Evolutionary conservation across 1,140 invertebrate genomes (phyloP), one percentile per base, ranked within the genome.

Genomic region (Coenobita brevimanus): DNA sequence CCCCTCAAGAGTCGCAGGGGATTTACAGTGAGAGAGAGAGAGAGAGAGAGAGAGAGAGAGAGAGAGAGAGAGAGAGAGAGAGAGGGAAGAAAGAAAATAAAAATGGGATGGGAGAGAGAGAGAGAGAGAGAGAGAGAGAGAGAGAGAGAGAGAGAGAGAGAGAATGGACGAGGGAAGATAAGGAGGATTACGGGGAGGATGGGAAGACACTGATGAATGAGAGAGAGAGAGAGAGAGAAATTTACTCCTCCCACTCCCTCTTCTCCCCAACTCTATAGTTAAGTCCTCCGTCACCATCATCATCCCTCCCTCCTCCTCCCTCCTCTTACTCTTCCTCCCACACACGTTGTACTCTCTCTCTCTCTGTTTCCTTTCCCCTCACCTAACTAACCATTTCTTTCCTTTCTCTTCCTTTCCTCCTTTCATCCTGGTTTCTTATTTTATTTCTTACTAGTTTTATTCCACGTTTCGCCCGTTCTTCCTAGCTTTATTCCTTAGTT

Each of bases 111-210:
- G 21, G 41, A 76, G 73, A 76, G 73, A 30, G 33, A 30, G 41
- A 76, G 73, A 46, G 41, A 76, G 73, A 33, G 73, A 6, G 69
- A 6, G 69, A 73, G 36, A 46, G 27, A 41, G 73, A 24, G 17
- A 17, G 73, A 41, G 17, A 76, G 27, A 46, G 38, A 8, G 38
- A 17, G 36, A 46, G 38, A 76, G 36, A 46, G 36, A 73, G 33
- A 41, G n/a, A 3, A 41, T n/a, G n/a, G n/a, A n/a, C n/a, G 41
- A 76, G 73, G 24, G 41, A 76, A 38, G n/a, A 38, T 17, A 30
- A 6, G 69, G 36, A 21, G 41, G 27, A 41, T 30, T 21, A 8
- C 3, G 73, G 36, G 17, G 43, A 24, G 24, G 38, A 8, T 8
- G 6, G 36, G 24, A 17, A 76, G 36, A 46, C 10, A 73, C 3